phyloP scores from a whole-genome alignment of 2,888 invertebrate genomes.

The Drosophila siamana region DNA sequence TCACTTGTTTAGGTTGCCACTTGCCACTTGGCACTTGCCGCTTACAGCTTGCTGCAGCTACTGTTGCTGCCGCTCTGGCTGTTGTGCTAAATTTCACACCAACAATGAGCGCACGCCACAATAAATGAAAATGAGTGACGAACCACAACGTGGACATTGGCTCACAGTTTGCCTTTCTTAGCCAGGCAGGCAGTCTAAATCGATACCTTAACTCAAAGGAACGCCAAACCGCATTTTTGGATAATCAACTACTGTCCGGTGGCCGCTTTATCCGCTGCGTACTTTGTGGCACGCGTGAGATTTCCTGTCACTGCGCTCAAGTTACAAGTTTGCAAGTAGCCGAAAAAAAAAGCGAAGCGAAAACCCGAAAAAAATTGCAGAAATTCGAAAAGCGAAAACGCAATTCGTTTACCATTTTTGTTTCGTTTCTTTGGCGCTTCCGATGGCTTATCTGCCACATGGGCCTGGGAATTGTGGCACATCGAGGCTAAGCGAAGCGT shows the following conservation, averaged over 20 bases:
- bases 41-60: conserved; percentile 27
- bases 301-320: conserved; percentile 68
- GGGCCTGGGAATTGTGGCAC: conserved; percentile 61
- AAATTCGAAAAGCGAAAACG: conserved; percentile 10
- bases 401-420: conserved; percentile 20
- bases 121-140: conserved; percentile 76
- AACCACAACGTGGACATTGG: conserved; percentile 23
- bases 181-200: conserved; percentile 65
- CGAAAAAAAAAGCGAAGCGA: conserved; percentile 32
- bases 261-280: conserved; percentile 30
- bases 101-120: conserved; percentile 79
- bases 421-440: conserved; percentile 53
- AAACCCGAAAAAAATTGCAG: neutral
- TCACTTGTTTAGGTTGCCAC: conserved; percentile 63
- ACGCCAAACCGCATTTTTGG: conserved; percentile 77
- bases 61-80: conserved; percentile 30
- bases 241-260: conserved; percentile 66
- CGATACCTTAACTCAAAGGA: conserved; percentile 79
- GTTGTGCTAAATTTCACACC: conserved; percentile 81
- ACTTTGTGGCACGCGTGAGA: conserved; percentile 72
- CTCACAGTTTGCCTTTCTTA: conserved; percentile 14
- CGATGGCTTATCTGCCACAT: conserved; percentile 65
- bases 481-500: conserved; percentile 32
- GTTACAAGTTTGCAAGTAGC: conserved; percentile 55
- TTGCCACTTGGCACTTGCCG: conserved; percentile 31